Conservation (phyloP, 2,888 invertebrate species). For the Pseudoips prasinana region DNA sequence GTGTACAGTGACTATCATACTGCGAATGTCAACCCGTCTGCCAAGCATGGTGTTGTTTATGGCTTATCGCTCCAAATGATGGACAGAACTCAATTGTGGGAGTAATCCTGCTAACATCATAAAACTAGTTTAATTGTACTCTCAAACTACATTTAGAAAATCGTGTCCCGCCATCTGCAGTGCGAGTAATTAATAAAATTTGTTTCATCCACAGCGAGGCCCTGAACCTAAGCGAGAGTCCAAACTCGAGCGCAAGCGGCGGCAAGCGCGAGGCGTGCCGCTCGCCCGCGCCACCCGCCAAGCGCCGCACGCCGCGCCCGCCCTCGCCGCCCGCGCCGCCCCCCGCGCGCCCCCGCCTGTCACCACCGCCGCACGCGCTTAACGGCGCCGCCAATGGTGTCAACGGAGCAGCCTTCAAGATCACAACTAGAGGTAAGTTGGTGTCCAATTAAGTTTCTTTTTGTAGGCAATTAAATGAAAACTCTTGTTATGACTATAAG, state of each 20-base stretch:
- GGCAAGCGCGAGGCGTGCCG: slow-evolving; percentile 73
- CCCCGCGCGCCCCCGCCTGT: slow-evolving; percentile 36
- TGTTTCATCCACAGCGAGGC: slow-evolving; percentile 94
- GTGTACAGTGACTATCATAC: too few relatives aligned
- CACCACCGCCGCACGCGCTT: slow-evolving; percentile 28
- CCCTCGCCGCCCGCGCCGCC: slow-evolving; percentile 50
- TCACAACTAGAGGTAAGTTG: slow-evolving; percentile 90
- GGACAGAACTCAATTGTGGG: too few relatives aligned
- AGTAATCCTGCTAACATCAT: too few relatives aligned
- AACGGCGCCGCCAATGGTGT: slow-evolving; percentile 49
- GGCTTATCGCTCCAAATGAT: too few relatives aligned
- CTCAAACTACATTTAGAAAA: too few relatives aligned
- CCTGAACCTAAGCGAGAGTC: slow-evolving; percentile 89
- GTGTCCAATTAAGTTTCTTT: not conserved
- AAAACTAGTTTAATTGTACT: too few relatives aligned
- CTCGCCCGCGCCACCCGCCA: slow-evolving; percentile 84
- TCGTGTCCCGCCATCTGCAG: too few relatives aligned
- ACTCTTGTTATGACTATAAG: too few relatives aligned
- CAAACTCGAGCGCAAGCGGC: slow-evolving; percentile 60
- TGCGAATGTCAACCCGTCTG: too few relatives aligned
- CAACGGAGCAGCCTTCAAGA: slow-evolving; percentile 90
- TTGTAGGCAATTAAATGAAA: not conserved
- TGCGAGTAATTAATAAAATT: too few relatives aligned
- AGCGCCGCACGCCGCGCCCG: slow-evolving; percentile 69
- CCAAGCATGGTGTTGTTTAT: too few relatives aligned